Conservation (phyloP, 2,797 vertebrate species). For the Loriculus beryllinus region DNA sequence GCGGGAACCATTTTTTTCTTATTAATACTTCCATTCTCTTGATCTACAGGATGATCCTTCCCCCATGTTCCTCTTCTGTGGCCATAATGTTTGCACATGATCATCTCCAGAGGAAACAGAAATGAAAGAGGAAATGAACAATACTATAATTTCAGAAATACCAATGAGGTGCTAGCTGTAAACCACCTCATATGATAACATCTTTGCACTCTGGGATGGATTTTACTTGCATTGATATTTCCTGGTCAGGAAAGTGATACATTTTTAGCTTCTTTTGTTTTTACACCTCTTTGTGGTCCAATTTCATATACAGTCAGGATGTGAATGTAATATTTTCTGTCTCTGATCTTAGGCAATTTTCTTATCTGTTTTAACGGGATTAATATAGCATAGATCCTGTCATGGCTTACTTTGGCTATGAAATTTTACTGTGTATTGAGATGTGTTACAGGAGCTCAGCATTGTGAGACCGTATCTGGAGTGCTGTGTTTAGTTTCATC, state of each 20-base stretch:
- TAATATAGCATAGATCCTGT: not conserved
- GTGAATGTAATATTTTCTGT: not conserved
- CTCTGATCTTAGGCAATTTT: not conserved
- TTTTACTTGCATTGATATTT: constrained; percentile 5
- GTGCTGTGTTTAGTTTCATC: not conserved
- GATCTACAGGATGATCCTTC: not conserved
- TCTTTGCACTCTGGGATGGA: not conserved
- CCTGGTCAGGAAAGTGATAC: not conserved
- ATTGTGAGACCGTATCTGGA: not conserved
- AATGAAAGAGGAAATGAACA: constrained; percentile 22
- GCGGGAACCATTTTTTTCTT: not conserved
- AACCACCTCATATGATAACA: not conserved
- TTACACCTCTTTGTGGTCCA: not conserved
- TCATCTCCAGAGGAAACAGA: not conserved
- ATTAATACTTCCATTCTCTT: not conserved
- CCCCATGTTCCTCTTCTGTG: not conserved
- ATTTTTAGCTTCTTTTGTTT: not conserved
- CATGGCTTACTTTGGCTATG: not conserved
- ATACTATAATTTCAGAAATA: constrained; percentile 9
- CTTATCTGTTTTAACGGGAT: constrained; percentile 27
- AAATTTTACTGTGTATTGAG: not conserved
- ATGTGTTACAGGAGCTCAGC: not conserved
- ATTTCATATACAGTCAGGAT: constrained; percentile 16
- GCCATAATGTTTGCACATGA: not conserved
- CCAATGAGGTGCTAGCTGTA: not conserved